Percentiles rank a stretch among this genome's conserved stretches.
These are phyloP conservation scores for Microdon myrmicae DNA, from an alignment of 2,888 invertebrate genomes.

Conservation along the genomic window DNA sequence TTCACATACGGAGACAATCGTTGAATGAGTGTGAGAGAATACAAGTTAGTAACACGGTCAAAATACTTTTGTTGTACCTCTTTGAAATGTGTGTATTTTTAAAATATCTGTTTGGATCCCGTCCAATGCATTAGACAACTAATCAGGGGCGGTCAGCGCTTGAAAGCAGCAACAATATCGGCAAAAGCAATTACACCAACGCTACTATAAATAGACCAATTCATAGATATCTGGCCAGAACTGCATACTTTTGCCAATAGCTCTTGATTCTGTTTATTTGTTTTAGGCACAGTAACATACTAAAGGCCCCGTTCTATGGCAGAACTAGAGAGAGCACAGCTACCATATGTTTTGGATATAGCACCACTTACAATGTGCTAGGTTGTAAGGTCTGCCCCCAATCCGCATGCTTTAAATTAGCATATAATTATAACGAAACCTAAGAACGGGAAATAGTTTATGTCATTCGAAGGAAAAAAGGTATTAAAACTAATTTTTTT, in stretches of 20 bases:
- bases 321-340: no score
- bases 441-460: no score
- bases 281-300: conserved; percentile 13
- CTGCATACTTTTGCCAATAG: conserved; percentile 38
- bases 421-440: no score
- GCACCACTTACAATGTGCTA: no score
- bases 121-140: conserved; percentile 64
- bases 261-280: conserved; percentile 22
- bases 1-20: conserved; percentile 24
- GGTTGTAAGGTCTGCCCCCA: no score
- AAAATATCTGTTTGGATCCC: conserved; percentile 64
- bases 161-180: conserved; percentile 11
- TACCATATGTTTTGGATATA: no score
- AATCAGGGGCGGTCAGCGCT: conserved; percentile 42
- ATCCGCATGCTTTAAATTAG: no score
- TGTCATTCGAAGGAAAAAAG: no score
- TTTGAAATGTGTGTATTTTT: conserved; percentile 62
- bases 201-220: conserved; percentile 32
- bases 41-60: conserved; percentile 40
- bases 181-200: conserved; percentile 27
- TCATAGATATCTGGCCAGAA: conserved; percentile 33
- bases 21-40: conserved; percentile 16
- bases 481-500: no score
- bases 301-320: no score
- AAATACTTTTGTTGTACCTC: no score